Evolutionary conservation across 2,888 invertebrate species (phyloP), one percentile per base, ranked within the genome.

Genomic region (Cheilosia variabilis): DNA sequence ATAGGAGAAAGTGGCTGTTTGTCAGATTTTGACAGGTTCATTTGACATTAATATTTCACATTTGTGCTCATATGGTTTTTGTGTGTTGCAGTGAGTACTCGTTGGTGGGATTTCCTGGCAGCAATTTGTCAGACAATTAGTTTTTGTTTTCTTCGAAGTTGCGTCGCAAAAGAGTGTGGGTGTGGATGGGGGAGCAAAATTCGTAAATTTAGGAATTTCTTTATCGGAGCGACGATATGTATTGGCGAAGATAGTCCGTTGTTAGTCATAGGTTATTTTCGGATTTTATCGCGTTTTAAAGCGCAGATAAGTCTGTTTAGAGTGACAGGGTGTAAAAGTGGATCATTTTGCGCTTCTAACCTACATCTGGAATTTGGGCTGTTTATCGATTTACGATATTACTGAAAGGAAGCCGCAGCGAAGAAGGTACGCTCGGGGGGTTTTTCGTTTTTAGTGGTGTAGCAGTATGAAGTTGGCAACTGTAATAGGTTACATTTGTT

Each of bases 1-100:
- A n/a, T n/a, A 31, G 89, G 91, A 89, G 91, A 91, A 91, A 91
- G 91, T 91, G 89, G 88, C 88, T 89, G 89, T 89, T 89, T 88
- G 89, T 90, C 53, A 31, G 41, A 45, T 50, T 88, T 87, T 89
- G 87, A 73, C 77, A 77, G 72, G 73, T 87, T 81, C 73, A 68
- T 79, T 82, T 77, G 77, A 86, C 79, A 72, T 80, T 71, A 27
- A 76, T 76, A 72, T 47, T 75, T 75, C 58, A 79, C 2, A 53
- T 17, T 43, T 43, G 27, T 57, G 50, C 19, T n/a, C 34, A 6
- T 45, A 31, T 31, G 31, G 31, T 31, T 31, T 31, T 2, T 13
- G 37, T 37, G 13, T 37, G 31, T 34, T 31, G 31, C 31, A 7
- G 1, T 10, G 34, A 31, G 4, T 15, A 34, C 34, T 17, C 10